phyloP scores from a whole-genome alignment of 37 sponge, comb jelly and placozoan genomes.

The Amphimedon queenslandica region DNA sequence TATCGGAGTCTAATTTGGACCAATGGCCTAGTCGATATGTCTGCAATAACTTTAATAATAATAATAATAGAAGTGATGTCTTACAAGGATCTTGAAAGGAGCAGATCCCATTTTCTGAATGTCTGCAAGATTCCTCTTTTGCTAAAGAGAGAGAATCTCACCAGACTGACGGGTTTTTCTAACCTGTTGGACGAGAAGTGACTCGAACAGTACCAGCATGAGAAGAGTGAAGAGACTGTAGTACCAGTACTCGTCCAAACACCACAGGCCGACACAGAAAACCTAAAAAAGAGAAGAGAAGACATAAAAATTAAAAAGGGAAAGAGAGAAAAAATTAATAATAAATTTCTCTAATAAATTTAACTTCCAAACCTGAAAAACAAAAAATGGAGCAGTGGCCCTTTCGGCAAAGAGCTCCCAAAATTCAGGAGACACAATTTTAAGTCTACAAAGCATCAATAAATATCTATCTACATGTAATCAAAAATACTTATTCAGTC shows the following conservation, averaged over 20 bases:
- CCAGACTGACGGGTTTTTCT: background rate
- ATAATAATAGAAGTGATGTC: background rate
- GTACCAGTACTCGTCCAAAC: slow-evolving; percentile 98
- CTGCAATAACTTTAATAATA: slow-evolving; percentile 19
- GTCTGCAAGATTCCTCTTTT: slow-evolving; percentile 76
- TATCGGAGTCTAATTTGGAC: slow-evolving; percentile 61
- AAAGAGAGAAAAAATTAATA: too few relatives aligned
- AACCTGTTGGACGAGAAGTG: slow-evolving; percentile 92
- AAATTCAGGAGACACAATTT: slow-evolving; percentile 65
- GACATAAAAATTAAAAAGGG: background rate
- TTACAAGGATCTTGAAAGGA: slow-evolving; percentile 45
- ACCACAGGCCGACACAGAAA: slow-evolving; percentile 98
- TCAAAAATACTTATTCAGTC: slow-evolving; percentile 60
- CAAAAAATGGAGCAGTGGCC: slow-evolving; percentile 97
- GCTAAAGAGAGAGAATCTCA: slow-evolving; percentile 40
- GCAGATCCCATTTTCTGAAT: slow-evolving; percentile 84
- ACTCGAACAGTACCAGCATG: slow-evolving; percentile 95
- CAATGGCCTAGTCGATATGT: slow-evolving; percentile 77
- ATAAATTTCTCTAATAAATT: too few relatives aligned
- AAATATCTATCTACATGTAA: background rate
- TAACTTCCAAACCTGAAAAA: slow-evolving; percentile 96
- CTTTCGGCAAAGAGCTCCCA: slow-evolving; percentile 84
- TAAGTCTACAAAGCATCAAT: background rate
- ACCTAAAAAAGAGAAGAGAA: slow-evolving; percentile 95
- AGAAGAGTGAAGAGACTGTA: slow-evolving; percentile 93